Percentiles rank a stretch among this genome's conserved stretches.
phyloP scores from a whole-genome alignment of 2,888 invertebrate species.

The Luperina nickerlii region DNA sequence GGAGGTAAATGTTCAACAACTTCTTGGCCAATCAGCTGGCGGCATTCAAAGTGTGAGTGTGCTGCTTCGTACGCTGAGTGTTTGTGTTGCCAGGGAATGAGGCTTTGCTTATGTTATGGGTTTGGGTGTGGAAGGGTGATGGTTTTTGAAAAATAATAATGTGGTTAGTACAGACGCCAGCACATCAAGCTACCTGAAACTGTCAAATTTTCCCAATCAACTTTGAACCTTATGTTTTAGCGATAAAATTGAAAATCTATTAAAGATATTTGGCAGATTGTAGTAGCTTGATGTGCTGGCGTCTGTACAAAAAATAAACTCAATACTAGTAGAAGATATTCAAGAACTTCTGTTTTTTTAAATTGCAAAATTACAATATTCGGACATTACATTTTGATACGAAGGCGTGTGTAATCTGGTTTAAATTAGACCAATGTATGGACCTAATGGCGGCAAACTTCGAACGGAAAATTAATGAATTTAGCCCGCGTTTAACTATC shows the following conservation, averaged over 20 bases:
- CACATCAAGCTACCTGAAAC: too few species aligned
- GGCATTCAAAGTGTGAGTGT: slow-evolving; percentile 65
- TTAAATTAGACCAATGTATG: neutral
- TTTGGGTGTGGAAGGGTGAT: neutral
- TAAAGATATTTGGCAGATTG: too few species aligned
- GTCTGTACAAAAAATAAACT: neutral
- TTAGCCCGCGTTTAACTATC: neutral
- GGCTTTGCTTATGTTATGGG: neutral
- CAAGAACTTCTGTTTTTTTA: neutral
- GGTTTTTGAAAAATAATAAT: neutral
- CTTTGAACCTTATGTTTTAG: too few species aligned
- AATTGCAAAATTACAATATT: neutral
- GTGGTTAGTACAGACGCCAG: too few species aligned
- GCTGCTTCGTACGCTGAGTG: slow-evolving; percentile 66
- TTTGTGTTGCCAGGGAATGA: slow-evolving; percentile 65
- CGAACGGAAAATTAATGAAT: neutral
- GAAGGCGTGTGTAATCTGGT: neutral
- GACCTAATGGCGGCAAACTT: neutral
- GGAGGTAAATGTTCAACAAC: slow-evolving; percentile 79
- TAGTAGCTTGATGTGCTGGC: too few species aligned
- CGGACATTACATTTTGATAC: neutral
- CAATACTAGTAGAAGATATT: neutral
- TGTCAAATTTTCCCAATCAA: too few species aligned
- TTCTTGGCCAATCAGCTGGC: slow-evolving; percentile 77
- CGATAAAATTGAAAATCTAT: too few species aligned